Base-by-base conservation (phyloP, 2,888 invertebrate species). In the Piscicola geometra region DNA sequence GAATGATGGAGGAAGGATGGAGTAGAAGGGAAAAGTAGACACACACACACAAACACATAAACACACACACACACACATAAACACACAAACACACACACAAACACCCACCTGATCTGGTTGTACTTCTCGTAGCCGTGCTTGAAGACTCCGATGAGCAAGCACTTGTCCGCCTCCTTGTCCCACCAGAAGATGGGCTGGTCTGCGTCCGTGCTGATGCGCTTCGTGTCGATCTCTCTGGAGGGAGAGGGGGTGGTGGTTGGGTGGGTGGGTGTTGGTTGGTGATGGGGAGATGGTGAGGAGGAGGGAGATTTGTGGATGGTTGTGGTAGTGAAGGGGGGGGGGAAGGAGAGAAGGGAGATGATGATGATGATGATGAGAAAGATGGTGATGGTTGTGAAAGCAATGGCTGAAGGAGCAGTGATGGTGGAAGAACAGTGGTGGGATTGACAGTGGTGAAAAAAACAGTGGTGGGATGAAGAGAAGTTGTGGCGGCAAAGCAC, bases 131-230 rank as follows among this genome's bases (percentile, higher is more conserved):
- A 80, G 52, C 80, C 99, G 88, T 99, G 98, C 88, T 97, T 93
- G 89, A 93, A 98, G 83, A 95, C 94, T 86, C 98, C 99, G 83
- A 97, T 92, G 86, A 99, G 89, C 84, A 99, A 90, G 84, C 94
- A 95, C 86, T 93, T 93, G 89, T 99, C 99, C 86, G 96, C 94
- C 85, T 93, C 93, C 83, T 91, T 89, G 88, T 98, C 97, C 99
- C 99, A 99, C 85, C 85, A 85, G 64, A 79, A 80, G 21, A 81
- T 79, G 1, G 84, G 84, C 85, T 93, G 92, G 86, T 93, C 92
- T 88, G 94, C 94, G 87, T 94, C 94, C 85, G 92, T 91, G 71
- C 81, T 80, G 84, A 94, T 93, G 12, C 93, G 92, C 82, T 90
- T 89, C 89, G 96, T 92, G 87, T 92, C 92, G 88, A 93, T 89